These are phyloP conservation scores for Aphidoletes aphidimyza DNA, from an alignment of 2,888 invertebrate genomes.

Conservation along the genomic window DNA sequence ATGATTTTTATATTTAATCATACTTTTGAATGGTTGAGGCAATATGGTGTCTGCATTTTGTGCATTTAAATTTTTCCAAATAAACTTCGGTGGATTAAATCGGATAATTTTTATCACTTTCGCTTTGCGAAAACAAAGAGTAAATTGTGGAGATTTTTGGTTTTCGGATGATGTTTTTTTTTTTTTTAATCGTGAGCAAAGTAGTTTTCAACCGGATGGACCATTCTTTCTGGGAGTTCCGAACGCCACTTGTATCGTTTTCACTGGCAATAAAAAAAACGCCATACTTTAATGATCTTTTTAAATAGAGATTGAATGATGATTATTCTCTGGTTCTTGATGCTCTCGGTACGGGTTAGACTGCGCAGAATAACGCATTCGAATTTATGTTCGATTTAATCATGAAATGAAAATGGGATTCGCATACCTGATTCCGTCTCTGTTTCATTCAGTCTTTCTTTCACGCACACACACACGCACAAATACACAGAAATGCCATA, in stretches of 20 bases:
- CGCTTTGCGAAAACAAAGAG: not conserved
- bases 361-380: not conserved
- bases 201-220: not conserved
- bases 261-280: not conserved
- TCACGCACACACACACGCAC: not conserved
- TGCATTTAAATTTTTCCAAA: constrained; percentile 31
- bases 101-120: constrained; percentile 38
- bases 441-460: not conserved
- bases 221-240: not conserved
- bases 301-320: not conserved
- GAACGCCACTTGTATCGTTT: constrained; percentile 8
- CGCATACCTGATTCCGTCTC: too few species aligned
- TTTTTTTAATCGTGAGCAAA: not conserved
- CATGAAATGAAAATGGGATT: not conserved
- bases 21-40: not conserved
- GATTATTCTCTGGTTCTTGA: not conserved
- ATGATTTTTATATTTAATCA: constrained; percentile 12
- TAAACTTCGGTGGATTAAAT: constrained; percentile 15
- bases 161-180: not conserved
- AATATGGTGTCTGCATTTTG: not conserved
- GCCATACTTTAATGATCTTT: not conserved
- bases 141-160: too few species aligned
- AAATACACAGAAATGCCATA: too few species aligned
- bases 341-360: not conserved
- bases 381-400: not conserved